Evolutionary conservation across 2,113 vertebrate genomes (phyloP).

Genomic region (Rhinoderma darwinii): DNA sequence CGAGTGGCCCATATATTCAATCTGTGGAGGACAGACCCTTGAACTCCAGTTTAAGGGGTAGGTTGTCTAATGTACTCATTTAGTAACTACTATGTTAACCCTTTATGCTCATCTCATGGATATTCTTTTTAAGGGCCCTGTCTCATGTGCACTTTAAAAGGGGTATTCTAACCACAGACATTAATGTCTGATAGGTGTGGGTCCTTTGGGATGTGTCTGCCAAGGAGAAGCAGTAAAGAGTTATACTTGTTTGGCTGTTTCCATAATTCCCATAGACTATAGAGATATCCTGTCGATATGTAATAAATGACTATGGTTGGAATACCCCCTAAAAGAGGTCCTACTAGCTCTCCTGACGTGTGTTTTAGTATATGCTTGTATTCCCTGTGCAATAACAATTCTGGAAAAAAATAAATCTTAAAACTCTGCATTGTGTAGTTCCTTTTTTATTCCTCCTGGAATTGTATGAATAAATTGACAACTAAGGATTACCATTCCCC

Average conservation of each 20-base stretch:
- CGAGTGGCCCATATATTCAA: not conserved
- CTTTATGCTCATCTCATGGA: not conserved
- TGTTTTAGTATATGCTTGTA: not conserved
- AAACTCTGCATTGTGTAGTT: not conserved
- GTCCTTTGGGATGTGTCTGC: no score
- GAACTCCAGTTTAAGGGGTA: not conserved
- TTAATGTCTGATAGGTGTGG: not conserved
- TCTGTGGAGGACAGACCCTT: not conserved
- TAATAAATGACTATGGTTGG: not conserved
- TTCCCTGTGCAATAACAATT: no score
- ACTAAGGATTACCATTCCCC: not conserved
- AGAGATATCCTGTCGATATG: not conserved
- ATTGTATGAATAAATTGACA: no score
- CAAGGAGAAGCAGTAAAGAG: not conserved
- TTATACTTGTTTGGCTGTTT: not conserved
- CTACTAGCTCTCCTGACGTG: not conserved
- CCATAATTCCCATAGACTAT: not conserved
- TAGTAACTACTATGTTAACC: not conserved
- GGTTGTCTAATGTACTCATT: not conserved
- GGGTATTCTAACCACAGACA: not conserved
- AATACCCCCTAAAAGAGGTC: not conserved
- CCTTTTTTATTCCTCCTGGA: not conserved
- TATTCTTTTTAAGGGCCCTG: not conserved
- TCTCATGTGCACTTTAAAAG: no score
- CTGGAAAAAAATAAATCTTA: no score